Percentiles rank a stretch among this genome's conserved stretches.
These are phyloP conservation scores for Plebejus argus DNA, from an alignment of 2,888 invertebrate species.

Conservation along the genomic window DNA sequence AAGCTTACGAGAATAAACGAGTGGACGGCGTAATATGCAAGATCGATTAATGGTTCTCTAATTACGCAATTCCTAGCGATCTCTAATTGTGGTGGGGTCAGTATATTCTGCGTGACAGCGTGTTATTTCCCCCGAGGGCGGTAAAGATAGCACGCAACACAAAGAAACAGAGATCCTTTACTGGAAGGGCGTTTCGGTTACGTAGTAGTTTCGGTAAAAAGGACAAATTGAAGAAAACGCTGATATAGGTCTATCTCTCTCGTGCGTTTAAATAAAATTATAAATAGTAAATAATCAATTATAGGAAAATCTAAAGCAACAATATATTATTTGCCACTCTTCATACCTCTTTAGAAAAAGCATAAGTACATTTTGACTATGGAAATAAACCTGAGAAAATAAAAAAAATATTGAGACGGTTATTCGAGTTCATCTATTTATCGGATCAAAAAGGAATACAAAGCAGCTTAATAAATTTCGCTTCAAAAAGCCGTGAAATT, in stretches of 20 bases:
- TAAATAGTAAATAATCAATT: too few species aligned
- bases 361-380: neutral
- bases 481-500: slow-evolving; percentile 19
- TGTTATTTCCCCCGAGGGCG: slow-evolving; percentile 78
- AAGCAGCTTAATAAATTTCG: slow-evolving; percentile 9
- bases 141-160: slow-evolving; percentile 73
- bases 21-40: slow-evolving; percentile 54
- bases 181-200: slow-evolving; percentile 40
- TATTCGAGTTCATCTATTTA: neutral
- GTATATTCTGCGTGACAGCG: slow-evolving; percentile 79
- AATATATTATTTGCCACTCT: too few species aligned
- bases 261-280: too few species aligned
- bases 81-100: slow-evolving; percentile 76
- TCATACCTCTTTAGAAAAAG: too few species aligned
- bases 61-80: slow-evolving; percentile 80
- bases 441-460: neutral
- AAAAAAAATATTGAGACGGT: neutral
- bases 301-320: too few species aligned
- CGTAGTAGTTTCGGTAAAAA: too few species aligned
- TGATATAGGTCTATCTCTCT: too few species aligned
- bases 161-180: slow-evolving; percentile 56
- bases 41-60: slow-evolving; percentile 76
- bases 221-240: too few species aligned
- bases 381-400: neutral
- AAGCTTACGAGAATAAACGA: slow-evolving; percentile 21